These are phyloP conservation scores for Tromatobia lineatoria DNA, from an alignment of 2,888 invertebrate genomes.

Conservation along the genomic window DNA sequence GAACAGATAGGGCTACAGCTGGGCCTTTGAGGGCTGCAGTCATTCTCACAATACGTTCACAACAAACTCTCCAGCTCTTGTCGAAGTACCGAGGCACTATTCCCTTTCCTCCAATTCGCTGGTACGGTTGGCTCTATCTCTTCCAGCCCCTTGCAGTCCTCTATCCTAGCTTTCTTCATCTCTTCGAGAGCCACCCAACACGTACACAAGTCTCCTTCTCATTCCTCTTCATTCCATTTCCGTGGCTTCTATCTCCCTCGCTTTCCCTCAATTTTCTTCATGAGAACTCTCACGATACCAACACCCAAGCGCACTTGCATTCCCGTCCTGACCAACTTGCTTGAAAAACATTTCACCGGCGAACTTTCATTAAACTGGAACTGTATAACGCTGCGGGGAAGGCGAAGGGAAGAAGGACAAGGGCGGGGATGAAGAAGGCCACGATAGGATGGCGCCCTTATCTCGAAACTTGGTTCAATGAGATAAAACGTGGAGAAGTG, in stretches of 20 bases:
- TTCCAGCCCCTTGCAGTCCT: constrained; percentile 12
- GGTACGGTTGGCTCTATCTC: constrained; percentile 11
- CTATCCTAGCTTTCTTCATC: constrained; percentile 36
- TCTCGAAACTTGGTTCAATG: constrained; percentile 79
- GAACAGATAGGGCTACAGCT: constrained; percentile 23
- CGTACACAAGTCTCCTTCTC: constrained; percentile 48
- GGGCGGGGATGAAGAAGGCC: constrained; percentile 29
- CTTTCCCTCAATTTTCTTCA: constrained; percentile 41
- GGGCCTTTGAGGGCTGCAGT: constrained; percentile 34
- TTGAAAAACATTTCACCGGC: constrained; percentile 66
- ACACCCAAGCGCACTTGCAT: constrained; percentile 29
- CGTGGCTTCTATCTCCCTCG: constrained; percentile 24
- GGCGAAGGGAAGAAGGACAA: not conserved
- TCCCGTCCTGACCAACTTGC: constrained; percentile 49
- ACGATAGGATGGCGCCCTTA: constrained; percentile 71
- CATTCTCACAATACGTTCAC: constrained; percentile 51
- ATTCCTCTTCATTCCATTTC: constrained; percentile 45
- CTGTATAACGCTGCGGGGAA: constrained; percentile 58
- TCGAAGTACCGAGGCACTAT: constrained; percentile 17
- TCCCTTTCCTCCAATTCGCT: constrained; percentile 20
- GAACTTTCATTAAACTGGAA: constrained; percentile 78
- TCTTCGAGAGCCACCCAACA: constrained; percentile 35
- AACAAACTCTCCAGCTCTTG: constrained; percentile 37
- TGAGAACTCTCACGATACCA: constrained; percentile 44
- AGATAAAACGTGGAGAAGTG: constrained; percentile 72